Evolutionary conservation across 1,140 invertebrate genomes (phyloP).

Genomic region (Telenomus remus): DNA sequence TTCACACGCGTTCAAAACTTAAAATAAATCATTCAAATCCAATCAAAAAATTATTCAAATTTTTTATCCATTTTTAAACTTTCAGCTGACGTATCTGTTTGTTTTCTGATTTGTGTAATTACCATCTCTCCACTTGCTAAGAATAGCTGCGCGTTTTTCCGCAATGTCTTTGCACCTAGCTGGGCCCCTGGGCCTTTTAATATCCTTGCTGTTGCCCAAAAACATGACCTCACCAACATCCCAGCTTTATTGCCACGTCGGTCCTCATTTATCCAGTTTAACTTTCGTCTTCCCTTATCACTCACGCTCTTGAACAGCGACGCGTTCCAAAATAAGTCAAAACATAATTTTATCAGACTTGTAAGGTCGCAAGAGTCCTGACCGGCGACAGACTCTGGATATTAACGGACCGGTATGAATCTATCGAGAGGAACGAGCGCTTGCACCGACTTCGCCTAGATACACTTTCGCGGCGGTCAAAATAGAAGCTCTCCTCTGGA

Average conservation of each 20-base stretch:
- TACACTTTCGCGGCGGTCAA: slow-evolving; percentile 57
- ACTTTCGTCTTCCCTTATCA: not conserved
- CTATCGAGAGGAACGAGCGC: not conserved
- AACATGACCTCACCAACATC: slow-evolving; percentile 64
- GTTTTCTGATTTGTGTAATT: slow-evolving; percentile 35
- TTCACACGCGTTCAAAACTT: slow-evolving; percentile 13
- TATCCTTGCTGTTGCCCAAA: slow-evolving; percentile 57
- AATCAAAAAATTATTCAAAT: too few relatives aligned
- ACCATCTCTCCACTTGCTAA: slow-evolving; percentile 73
- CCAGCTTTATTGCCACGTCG: slow-evolving; percentile 6
- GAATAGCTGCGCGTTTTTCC: slow-evolving; percentile 66
- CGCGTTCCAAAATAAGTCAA: not conserved
- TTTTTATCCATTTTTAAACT: too few relatives aligned
- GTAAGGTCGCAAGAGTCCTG: not conserved
- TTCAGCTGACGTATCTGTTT: too few relatives aligned
- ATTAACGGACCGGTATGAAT: slow-evolving; percentile 2
- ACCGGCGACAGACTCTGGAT: not conserved
- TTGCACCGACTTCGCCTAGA: slow-evolving; percentile 41
- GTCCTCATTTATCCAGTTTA: slow-evolving; percentile 16
- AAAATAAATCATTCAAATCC: slow-evolving; percentile 4
- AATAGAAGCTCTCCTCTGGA: slow-evolving; percentile 65
- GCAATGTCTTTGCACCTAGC: slow-evolving; percentile 64
- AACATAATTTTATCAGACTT: not conserved
- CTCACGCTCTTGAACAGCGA: too few relatives aligned
- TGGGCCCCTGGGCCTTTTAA: slow-evolving; percentile 67